Evolutionary conservation across 2,797 vertebrate genomes (phyloP).

Genomic region (Siniperca undulata): DNA sequence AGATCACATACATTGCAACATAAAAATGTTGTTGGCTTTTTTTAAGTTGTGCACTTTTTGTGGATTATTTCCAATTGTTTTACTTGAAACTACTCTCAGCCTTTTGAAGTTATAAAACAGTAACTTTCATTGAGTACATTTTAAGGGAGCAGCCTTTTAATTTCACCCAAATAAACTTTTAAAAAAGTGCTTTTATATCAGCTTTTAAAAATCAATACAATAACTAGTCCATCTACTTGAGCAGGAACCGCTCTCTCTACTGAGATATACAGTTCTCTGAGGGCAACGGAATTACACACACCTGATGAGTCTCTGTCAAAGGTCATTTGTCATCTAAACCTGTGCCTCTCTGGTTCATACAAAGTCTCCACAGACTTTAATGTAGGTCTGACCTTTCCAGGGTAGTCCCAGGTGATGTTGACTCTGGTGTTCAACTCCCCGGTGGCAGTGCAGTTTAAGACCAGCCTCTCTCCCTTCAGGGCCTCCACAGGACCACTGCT

Average conservation of each 20-base stretch:
- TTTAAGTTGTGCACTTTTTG: not conserved
- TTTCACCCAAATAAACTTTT: not conserved
- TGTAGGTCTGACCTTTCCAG: slow-evolving; percentile 89
- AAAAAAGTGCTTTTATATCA: not conserved
- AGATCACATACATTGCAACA: not conserved
- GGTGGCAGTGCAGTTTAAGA: slow-evolving; percentile 91
- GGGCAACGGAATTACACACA: not conserved
- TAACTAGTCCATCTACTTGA: not conserved
- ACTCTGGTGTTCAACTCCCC: slow-evolving; percentile 93
- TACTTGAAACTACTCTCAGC: not conserved
- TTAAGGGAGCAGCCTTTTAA: not conserved
- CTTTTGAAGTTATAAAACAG: too few species aligned
- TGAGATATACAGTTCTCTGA: not conserved
- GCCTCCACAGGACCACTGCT: slow-evolving; percentile 83
- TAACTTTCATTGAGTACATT: not conserved
- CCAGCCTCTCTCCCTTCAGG: slow-evolving; percentile 87
- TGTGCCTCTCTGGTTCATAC: not conserved
- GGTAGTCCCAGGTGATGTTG: slow-evolving; percentile 93
- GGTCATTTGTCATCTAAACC: slow-evolving; percentile 27
- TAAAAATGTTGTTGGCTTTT: not conserved
- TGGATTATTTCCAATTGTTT: not conserved
- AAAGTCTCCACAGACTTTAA: slow-evolving; percentile 19
- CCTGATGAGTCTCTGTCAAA: slow-evolving; percentile 6
- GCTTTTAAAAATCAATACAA: not conserved
- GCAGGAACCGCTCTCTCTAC: not conserved